phyloP scores from a whole-genome alignment of 2,888 invertebrate species.

The Tethea ocularis region DNA sequence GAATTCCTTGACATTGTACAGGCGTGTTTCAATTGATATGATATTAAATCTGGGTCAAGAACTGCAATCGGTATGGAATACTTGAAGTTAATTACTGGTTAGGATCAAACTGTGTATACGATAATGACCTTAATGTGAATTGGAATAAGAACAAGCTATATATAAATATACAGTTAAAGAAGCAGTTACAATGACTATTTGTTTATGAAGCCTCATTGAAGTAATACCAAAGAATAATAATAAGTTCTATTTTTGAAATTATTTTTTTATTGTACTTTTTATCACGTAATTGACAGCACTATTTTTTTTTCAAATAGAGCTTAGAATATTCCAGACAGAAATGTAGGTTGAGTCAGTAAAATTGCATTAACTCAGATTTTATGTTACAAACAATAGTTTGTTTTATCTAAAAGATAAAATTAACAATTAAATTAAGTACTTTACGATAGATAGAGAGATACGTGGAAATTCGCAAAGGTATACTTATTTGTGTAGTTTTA shows the following conservation, averaged over 20 bases:
- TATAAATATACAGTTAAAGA: not conserved
- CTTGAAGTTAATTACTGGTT: constrained; percentile 17
- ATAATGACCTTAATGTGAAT: not conserved
- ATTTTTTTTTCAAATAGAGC: not conserved
- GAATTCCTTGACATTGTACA: constrained; percentile 58
- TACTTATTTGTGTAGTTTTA: no score
- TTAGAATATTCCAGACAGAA: not conserved
- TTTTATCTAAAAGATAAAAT: not conserved
- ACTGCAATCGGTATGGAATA: constrained; percentile 24
- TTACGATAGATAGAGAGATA: not conserved
- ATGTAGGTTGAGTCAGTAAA: not conserved
- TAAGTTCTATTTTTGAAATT: no score
- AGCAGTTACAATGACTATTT: not conserved
- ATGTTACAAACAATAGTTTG: not conserved
- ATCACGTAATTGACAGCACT: not conserved
- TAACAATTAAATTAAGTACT: not conserved
- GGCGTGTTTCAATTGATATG: constrained; percentile 38
- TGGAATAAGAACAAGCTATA: not conserved
- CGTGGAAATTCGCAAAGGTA: not conserved
- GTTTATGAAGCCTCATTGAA: no score
- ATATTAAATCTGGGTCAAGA: constrained; percentile 59
- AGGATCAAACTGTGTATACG: constrained; percentile 14
- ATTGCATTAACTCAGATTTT: not conserved
- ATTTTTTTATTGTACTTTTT: no score
- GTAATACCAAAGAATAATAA: no score